phyloP scores from a whole-genome alignment of 2,797 vertebrate genomes.

The Muscicapa comitata region DNA sequence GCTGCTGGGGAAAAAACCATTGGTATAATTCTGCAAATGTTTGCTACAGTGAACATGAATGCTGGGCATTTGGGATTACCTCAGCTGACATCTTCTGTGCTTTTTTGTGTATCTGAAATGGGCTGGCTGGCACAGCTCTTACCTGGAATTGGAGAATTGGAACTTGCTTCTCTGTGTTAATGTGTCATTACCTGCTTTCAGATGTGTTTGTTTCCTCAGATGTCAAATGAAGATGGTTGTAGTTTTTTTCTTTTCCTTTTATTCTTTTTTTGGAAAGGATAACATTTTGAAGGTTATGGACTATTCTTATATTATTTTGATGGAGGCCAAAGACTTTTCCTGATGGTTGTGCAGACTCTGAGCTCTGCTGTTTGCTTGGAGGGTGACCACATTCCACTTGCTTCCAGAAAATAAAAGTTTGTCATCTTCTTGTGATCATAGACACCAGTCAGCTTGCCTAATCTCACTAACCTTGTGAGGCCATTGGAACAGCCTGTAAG shows the following conservation, averaged over 20 bases:
- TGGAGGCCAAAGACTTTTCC: neutral
- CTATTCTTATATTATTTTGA: neutral
- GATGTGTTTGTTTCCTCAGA: neutral
- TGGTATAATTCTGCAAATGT: neutral
- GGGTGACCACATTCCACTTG: neutral
- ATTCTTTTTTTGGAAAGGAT: neutral
- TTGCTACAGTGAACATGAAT: neutral
- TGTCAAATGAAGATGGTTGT: neutral
- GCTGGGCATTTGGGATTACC: neutral
- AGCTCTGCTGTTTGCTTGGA: neutral
- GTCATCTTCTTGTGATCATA: neutral
- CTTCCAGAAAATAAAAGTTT: neutral
- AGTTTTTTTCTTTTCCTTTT: neutral
- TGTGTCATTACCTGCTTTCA: neutral
- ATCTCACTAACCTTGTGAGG: neutral
- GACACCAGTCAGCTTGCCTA: neutral
- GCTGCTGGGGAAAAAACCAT: fast-evolving
- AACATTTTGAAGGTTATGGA: neutral
- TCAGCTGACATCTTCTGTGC: neutral
- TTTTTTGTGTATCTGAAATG: neutral
- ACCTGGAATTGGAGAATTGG: neutral
- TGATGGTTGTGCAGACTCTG: neutral
- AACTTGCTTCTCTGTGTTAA: neutral
- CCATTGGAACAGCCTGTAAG: neutral
- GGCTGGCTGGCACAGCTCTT: neutral